These are phyloP conservation scores for Cerastoderma edule DNA, from an alignment of 2,888 invertebrate genomes.

Conservation along the genomic window DNA sequence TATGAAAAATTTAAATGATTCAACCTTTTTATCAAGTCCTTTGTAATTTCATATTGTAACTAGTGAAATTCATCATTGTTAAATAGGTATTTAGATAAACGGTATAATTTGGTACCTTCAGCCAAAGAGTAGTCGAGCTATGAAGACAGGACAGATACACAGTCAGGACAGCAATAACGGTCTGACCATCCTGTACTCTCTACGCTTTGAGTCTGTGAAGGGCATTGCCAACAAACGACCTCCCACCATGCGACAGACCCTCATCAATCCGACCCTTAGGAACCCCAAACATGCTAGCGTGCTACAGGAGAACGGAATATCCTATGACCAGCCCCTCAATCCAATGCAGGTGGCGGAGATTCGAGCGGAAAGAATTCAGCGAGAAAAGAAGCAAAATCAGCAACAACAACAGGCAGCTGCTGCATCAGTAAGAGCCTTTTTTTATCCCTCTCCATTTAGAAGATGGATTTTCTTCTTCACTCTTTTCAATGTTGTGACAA, in stretches of 20 bases:
- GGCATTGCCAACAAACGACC: conserved; percentile 86
- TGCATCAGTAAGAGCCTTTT: neutral
- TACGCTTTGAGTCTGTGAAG: conserved; percentile 91
- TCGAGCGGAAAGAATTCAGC: conserved; percentile 93
- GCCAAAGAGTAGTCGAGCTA: conserved; percentile 88
- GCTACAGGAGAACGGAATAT: conserved; percentile 92
- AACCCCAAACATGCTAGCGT: conserved; percentile 93
- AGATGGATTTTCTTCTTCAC: neutral
- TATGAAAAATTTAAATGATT: too few species aligned
- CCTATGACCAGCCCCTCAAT: conserved; percentile 92
- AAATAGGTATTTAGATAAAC: too few species aligned
- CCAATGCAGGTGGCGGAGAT: conserved; percentile 86
- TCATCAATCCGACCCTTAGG: conserved; percentile 89
- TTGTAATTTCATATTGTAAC: too few species aligned
- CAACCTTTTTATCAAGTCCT: too few species aligned
- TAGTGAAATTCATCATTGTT: too few species aligned
- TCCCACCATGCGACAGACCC: conserved; percentile 90
- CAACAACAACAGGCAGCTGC: conserved; percentile 32
- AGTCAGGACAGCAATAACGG: conserved; percentile 91
- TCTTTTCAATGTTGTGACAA: neutral
- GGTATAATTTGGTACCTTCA: too few species aligned
- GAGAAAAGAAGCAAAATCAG: conserved; percentile 85
- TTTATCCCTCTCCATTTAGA: neutral
- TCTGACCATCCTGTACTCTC: conserved; percentile 88
- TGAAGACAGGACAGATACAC: conserved; percentile 91